Evolutionary conservation across 64 coral and sea anemone genomes (phyloP).

Genomic region (Stylophora pistillata): DNA sequence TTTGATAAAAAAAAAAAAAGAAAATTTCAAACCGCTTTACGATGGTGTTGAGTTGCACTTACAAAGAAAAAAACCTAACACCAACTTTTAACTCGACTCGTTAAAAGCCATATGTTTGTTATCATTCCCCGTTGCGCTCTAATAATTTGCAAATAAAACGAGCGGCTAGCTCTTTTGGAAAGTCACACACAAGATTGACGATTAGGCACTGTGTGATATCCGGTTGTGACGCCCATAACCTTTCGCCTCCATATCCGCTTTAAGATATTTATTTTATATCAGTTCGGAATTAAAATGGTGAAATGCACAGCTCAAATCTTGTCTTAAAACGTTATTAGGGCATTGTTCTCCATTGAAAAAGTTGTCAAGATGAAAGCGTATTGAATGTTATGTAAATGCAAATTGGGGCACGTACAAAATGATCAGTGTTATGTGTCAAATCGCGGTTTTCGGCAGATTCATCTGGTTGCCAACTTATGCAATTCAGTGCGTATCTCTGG

Average conservation of each 20-base stretch:
- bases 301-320: slow-evolving; percentile 2
- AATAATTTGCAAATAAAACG: slow-evolving; percentile 50
- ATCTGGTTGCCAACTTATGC: slow-evolving; percentile 18
- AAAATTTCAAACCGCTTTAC: slow-evolving; percentile 10
- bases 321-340: background rate
- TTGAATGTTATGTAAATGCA: slow-evolving; percentile 16
- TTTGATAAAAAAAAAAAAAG: background rate
- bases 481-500: background rate
- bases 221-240: background rate
- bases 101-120: background rate
- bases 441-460: background rate
- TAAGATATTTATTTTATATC: slow-evolving; percentile 8
- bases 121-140: background rate
- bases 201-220: background rate
- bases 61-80: background rate
- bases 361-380: background rate
- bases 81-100: background rate
- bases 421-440: slow-evolving; percentile 11
- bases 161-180: background rate
- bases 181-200: background rate
- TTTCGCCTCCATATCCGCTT: slow-evolving; percentile 39
- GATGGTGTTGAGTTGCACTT: background rate
- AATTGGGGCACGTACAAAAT: slow-evolving; percentile 22
- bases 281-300: background rate
- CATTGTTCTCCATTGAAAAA: background rate